A percentile compares a stretch with the other conserved stretches of the same genome.
These are phyloP conservation scores for Ramazzottius varieornatus DNA, from an alignment of 2,888 invertebrate species.

Conservation along the genomic window DNA sequence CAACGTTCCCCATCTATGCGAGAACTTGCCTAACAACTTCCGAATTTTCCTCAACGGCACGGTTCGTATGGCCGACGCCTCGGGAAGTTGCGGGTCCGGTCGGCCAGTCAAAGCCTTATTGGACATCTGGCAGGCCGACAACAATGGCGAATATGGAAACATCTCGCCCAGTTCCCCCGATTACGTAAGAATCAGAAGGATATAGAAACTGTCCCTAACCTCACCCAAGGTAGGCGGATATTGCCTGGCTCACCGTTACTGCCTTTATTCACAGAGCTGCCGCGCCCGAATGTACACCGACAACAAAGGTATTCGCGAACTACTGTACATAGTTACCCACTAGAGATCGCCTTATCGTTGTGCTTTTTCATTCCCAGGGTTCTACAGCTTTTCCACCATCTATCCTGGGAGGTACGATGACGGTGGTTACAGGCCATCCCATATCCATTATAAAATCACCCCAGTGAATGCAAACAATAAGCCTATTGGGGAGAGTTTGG, in stretches of 20 bases:
- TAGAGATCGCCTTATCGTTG: no score
- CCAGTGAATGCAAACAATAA: neutral
- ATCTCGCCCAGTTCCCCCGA: neutral
- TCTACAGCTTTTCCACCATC: neutral
- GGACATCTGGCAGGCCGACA: neutral
- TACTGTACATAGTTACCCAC: no score
- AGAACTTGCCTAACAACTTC: neutral
- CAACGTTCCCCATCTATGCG: neutral
- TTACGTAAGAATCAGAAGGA: neutral
- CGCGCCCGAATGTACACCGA: neutral
- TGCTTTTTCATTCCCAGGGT: no score
- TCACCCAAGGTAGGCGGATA: no score
- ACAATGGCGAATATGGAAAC: neutral
- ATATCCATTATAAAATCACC: neutral
- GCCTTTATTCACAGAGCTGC: neutral
- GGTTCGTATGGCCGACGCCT: neutral
- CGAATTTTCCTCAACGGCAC: constrained; percentile 3
- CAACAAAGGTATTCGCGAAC: neutral
- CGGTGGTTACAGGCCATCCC: neutral
- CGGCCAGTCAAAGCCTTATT: neutral
- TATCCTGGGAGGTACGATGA: neutral
- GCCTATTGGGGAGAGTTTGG: neutral
- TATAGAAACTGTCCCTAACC: no score
- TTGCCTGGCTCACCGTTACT: no score
- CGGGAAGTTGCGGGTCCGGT: neutral